Base-by-base conservation (phyloP, 2,888 invertebrate genomes). In the Drosophila neonasuta region DNA sequence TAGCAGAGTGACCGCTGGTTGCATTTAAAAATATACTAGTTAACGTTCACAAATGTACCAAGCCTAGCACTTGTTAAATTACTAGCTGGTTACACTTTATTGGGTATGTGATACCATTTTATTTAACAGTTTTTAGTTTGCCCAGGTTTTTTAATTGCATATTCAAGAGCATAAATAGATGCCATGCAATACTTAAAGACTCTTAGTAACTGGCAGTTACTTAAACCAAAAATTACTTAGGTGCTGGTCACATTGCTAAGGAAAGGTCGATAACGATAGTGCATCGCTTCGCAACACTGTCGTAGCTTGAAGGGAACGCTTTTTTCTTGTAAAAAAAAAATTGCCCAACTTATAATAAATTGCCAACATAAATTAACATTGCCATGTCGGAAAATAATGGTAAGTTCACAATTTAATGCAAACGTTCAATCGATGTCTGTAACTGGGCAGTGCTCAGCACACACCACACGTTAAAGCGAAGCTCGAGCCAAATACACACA, bases 301-400 rank as follows among this genome's bases (percentile, higher is more conserved):
- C 20, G 9, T 58, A 49, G 61, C 68, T 78, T 71, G 62, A 79
- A 71, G 73, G 69, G 85, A 82, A 85, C 80, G 82, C 80, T 81
- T 73, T 77, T 76, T 71, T 72, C 71, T 44, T 60, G 57, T 58
- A 60, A 49, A 70, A 66, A 32, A 69, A 63, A 66, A 59, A 68
- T 69, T 77, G 51, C 59, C 58, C 52, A 61, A 66, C 63, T 67
- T 67, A 54, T 46, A 59, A 54, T 46, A 59, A 65, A 61, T 71
- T 36, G 66, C 65, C 61, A 68, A 77, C 75, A 76, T 55, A 55
- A 63, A 52, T 48, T 50, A 15, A 20, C 29, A 56, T 77, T 70
- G 74, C 68, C 51, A 90, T 90, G 90, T 90, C 90, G 20, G 90
- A 90, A 84, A 89, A 89, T 64, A 90, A 90, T 87, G 90, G 90